phyloP scores from a whole-genome alignment of 2,113 vertebrate genomes.

The Boulengeromyrus knoepffleri region DNA sequence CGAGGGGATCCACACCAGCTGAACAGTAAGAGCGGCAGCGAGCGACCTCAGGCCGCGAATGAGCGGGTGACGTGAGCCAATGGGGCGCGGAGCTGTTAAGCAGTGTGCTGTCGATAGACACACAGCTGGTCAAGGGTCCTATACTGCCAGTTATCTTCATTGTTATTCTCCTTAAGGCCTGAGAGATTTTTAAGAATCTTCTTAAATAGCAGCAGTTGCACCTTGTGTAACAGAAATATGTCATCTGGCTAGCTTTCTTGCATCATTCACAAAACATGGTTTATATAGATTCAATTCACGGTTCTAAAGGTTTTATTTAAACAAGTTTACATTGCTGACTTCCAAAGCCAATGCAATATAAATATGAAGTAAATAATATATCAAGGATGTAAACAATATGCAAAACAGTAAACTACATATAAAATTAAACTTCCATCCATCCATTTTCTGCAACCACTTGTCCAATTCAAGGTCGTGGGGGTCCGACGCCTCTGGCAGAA shows the following conservation, averaged over 20 bases:
- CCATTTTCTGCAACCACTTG: no score
- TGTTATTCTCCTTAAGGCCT: not conserved
- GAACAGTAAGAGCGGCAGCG: not conserved
- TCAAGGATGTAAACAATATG: not conserved
- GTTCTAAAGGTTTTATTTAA: not conserved
- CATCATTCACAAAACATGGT: not conserved
- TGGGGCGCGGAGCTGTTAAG: not conserved
- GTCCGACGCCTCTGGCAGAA: no score
- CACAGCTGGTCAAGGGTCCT: not conserved
- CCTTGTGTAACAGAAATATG: not conserved
- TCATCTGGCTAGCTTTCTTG: not conserved
- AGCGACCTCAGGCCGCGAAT: not conserved
- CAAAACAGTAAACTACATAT: not conserved
- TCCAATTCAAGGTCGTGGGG: no score
- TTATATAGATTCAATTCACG: not conserved
- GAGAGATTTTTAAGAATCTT: not conserved
- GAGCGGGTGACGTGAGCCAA: not conserved
- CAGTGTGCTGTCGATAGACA: not conserved
- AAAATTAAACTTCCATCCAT: not conserved
- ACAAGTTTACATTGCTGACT: not conserved
- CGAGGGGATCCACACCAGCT: not conserved
- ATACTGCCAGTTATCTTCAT: not conserved
- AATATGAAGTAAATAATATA: not conserved
- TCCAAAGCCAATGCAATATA: not conserved
- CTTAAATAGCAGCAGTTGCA: not conserved